Percentiles rank a stretch among this genome's conserved stretches.
Evolutionary conservation across 2,113 vertebrate species (phyloP).

Genomic region (Actinemys pallida): DNA sequence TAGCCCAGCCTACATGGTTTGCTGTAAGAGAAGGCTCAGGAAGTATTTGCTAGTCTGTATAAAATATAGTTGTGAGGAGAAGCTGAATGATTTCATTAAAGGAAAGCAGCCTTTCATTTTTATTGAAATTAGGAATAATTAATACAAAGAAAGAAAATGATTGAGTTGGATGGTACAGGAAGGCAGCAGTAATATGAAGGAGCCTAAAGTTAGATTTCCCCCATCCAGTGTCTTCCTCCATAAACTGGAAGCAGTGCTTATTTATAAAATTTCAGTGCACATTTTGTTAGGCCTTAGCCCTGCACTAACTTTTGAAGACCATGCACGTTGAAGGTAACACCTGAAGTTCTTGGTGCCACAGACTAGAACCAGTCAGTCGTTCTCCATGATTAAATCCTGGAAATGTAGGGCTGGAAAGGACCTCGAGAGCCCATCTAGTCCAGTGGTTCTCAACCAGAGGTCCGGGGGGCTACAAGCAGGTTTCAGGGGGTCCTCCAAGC

Average conservation of each 20-base stretch:
- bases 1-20: background rate
- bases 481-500: no score
- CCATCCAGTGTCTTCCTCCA: background rate
- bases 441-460: no score
- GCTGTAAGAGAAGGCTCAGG: background rate
- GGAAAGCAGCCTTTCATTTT: background rate
- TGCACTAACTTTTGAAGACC: background rate
- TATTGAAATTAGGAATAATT: background rate
- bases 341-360: background rate
- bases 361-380: background rate
- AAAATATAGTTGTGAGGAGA: background rate
- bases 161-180: background rate
- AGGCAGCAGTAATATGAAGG: background rate
- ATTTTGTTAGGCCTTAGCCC: background rate
- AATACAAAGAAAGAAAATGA: background rate
- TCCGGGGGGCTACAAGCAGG: no score
- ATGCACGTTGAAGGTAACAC: background rate
- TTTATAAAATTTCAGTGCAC: background rate
- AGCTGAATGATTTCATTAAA: background rate
- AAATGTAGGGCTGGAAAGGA: background rate
- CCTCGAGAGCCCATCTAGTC: background rate
- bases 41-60: background rate
- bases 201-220: background rate
- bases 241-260: background rate
- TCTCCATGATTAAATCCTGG: background rate